Evolutionary conservation across 2,113 vertebrate species (phyloP).

Genomic region (Larimichthys crocea): DNA sequence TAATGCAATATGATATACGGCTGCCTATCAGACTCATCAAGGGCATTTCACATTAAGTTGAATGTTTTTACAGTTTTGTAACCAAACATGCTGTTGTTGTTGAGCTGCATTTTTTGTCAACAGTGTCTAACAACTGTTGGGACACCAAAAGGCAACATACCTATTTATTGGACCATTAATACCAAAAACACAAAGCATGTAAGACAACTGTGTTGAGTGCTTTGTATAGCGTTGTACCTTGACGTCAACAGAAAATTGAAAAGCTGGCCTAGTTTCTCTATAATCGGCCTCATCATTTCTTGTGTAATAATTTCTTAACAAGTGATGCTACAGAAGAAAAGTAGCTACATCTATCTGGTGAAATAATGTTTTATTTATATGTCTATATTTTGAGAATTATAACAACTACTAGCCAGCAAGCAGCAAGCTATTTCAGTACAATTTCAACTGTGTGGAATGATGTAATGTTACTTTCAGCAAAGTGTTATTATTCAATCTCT

Average conservation of each 20-base stretch:
- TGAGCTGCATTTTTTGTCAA: neutral
- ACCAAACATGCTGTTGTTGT: neutral
- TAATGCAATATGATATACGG: neutral
- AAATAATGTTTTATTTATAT: neutral
- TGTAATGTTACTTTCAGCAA: neutral
- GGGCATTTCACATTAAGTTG: too few relatives aligned
- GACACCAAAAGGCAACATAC: neutral
- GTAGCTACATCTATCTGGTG: neutral
- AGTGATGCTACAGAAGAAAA: neutral
- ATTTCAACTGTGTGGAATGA: neutral
- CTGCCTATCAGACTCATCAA: neutral
- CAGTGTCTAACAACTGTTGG: too few relatives aligned
- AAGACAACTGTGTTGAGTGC: neutral
- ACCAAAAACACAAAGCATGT: neutral
- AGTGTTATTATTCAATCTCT: neutral
- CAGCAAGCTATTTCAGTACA: constrained; percentile 9
- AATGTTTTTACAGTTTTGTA: neutral
- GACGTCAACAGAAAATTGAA: constrained; percentile 24
- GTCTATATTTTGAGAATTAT: neutral
- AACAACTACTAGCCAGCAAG: neutral
- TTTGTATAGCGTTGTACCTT: neutral
- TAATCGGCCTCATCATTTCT: constrained; percentile 27
- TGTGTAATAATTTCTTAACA: neutral
- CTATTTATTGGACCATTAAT: neutral
- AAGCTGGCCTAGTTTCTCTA: constrained; percentile 35